These are phyloP conservation scores for Typhlomys cinereus DNA, from an alignment of 2,113 vertebrate species.

Conservation along the genomic window DNA sequence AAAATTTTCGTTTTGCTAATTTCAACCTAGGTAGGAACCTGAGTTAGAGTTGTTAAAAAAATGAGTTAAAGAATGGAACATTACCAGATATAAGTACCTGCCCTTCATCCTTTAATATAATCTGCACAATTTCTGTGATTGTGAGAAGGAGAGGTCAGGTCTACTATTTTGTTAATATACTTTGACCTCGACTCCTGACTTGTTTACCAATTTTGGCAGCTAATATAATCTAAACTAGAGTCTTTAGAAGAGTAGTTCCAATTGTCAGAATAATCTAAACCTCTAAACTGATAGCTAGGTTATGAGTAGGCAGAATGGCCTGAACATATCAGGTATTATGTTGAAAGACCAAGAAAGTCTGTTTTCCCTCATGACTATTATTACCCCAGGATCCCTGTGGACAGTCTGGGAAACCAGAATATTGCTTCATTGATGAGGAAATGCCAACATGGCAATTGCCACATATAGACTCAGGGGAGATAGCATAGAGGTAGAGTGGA, in stretches of 20 bases:
- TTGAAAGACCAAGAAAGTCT: neutral
- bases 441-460: slow-evolving; percentile 60
- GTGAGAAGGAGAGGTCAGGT: neutral
- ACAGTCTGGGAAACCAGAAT: neutral
- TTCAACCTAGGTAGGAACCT: neutral
- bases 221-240: slow-evolving; percentile 6
- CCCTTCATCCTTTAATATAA: neutral
- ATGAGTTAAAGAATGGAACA: neutral
- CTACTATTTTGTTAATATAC: neutral
- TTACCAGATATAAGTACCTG: neutral
- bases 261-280: slow-evolving; percentile 22
- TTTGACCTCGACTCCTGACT: neutral
- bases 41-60: slow-evolving; percentile 43
- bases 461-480: slow-evolving; percentile 45
- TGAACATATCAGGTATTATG: neutral
- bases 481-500: neutral
- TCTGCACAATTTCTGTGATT: slow-evolving; percentile 25
- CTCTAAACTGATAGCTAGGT: neutral
- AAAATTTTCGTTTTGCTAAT: slow-evolving; percentile 15
- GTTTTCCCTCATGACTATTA: neutral
- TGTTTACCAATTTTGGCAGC: slow-evolving; percentile 9
- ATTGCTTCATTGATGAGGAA: slow-evolving; percentile 60
- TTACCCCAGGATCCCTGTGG: neutral
- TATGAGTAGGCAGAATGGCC: neutral
- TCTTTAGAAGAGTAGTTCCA: neutral